phyloP scores from a whole-genome alignment of 1,140 invertebrate species.

The Holcopasites calliopsidis region DNA sequence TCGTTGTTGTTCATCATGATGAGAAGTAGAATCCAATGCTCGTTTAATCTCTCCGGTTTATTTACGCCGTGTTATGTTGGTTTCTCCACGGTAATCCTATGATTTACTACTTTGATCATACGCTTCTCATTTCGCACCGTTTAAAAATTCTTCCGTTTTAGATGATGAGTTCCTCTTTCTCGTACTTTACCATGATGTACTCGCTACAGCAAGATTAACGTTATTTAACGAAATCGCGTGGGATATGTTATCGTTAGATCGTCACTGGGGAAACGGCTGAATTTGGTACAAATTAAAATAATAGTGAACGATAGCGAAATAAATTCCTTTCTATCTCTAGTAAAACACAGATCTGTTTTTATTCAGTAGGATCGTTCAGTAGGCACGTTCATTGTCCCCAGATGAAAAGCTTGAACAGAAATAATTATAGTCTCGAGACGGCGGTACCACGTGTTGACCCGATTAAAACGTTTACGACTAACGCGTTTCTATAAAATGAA shows the following conservation, averaged over 20 bases:
- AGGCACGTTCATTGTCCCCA: too few species aligned
- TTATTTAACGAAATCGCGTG: too few species aligned
- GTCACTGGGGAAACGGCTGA: not conserved
- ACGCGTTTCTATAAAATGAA: too few species aligned
- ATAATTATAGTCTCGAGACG: too few species aligned
- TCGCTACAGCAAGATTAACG: not conserved
- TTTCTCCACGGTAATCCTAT: conserved; percentile 20
- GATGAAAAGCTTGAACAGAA: too few species aligned
- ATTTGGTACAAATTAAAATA: too few species aligned
- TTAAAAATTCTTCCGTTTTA: not conserved
- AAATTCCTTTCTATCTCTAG: too few species aligned
- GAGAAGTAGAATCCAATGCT: not conserved
- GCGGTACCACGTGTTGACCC: too few species aligned
- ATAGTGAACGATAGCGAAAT: too few species aligned
- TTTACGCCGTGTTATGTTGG: conserved; percentile 5
- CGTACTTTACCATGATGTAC: conserved; percentile 37
- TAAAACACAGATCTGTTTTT: too few species aligned
- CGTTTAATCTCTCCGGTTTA: not conserved
- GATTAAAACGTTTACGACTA: too few species aligned
- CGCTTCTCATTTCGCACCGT: not conserved
- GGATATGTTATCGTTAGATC: not conserved
- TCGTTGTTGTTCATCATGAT: conserved; percentile 14
- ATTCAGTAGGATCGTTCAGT: too few species aligned
- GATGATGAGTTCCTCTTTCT: conserved; percentile 24
- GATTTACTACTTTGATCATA: not conserved